Conservation (phyloP, 2,113 vertebrate genomes). For the Phrynosoma platyrhinos region DNA sequence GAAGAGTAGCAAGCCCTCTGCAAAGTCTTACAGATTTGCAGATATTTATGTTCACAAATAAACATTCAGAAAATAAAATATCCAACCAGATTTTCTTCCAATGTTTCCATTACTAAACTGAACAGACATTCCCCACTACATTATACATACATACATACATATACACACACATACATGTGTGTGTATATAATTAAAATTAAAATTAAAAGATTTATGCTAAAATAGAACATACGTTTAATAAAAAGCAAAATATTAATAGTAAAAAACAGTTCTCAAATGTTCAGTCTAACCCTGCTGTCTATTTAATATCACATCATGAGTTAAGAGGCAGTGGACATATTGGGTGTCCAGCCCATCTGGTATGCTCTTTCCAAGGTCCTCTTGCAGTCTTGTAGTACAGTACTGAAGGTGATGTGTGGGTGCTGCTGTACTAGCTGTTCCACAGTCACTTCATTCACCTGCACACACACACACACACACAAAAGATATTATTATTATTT, state of each 20-base stretch:
- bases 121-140: constrained; percentile 43
- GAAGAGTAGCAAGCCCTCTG: constrained; percentile 37
- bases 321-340: constrained; percentile 89
- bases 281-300: constrained; percentile 54
- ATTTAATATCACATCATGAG: constrained; percentile 20
- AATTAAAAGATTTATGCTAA: constrained; percentile 28
- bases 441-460: constrained; percentile 97
- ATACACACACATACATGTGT: too few relatives aligned
- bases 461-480: constrained; percentile 63
- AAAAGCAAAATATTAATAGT: constrained; percentile 51
- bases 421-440: constrained; percentile 96
- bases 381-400: constrained; percentile 99
- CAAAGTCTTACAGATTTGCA: constrained; percentile 20
- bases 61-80: constrained; percentile 47
- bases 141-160: background rate
- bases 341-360: constrained; percentile 99
- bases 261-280: constrained; percentile 48
- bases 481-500: constrained; percentile 42
- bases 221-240: constrained; percentile 40
- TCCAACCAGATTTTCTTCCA: constrained; percentile 25
- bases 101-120: constrained; percentile 28
- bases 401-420: constrained; percentile 98
- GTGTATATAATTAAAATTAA: constrained; percentile 32
- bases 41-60: constrained; percentile 47
- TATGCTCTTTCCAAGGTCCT: constrained; percentile 97